A percentile compares a stretch with the other conserved stretches of the same genome.
phyloP scores from a whole-genome alignment of 2,113 vertebrate genomes.

The Chamaetylas fuelleborni region DNA sequence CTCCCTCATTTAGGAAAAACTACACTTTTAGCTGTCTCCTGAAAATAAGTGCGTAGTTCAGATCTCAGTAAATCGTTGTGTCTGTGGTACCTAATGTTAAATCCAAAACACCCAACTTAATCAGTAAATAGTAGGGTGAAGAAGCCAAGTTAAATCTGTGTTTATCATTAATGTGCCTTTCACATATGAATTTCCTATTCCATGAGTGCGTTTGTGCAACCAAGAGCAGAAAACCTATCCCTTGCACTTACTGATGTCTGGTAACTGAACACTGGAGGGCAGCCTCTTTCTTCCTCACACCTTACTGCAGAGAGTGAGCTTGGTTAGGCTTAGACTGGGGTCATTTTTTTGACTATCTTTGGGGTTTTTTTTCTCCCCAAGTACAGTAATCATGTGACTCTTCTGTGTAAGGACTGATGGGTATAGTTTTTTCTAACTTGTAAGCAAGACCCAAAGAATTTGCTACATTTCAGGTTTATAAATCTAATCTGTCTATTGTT shows the following conservation, averaged over 20 bases:
- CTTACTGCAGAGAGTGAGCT: neutral
- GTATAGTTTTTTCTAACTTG: neutral
- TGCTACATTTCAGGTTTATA: neutral
- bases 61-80: neutral
- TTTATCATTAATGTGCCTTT: neutral
- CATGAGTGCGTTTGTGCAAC: fast-evolving
- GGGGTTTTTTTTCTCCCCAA: fast-evolving
- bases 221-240: neutral
- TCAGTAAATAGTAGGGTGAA: neutral
- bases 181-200: fast-evolving
- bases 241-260: neutral
- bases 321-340: neutral
- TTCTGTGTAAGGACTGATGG: neutral
- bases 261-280: slow-evolving; percentile 17
- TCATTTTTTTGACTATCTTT: fast-evolving
- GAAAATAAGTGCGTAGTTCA: neutral
- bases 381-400: neutral
- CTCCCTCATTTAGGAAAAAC: neutral
- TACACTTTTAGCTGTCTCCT: neutral
- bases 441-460: neutral
- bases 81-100: neutral
- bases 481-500: neutral
- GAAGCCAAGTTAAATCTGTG: neutral
- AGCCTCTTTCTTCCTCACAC: neutral
- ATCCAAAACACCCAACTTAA: neutral